Evolutionary conservation across 1,140 invertebrate genomes (phyloP).

Genomic region (Alviniconcha marisindica): DNA sequence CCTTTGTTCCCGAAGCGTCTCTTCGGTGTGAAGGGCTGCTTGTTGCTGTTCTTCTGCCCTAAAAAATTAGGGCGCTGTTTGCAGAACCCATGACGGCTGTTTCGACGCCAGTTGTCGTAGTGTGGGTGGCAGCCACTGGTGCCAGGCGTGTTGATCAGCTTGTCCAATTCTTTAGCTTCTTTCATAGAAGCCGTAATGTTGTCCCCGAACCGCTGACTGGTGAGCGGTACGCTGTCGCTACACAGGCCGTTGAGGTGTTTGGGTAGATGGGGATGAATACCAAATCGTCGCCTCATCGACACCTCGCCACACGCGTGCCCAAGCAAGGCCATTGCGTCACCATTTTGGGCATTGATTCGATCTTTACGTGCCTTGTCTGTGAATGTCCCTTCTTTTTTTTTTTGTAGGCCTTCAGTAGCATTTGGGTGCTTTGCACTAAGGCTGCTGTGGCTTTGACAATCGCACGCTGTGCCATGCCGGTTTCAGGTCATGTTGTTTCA

Average conservation of each 20-base stretch:
- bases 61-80: not conserved
- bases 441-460: conserved; percentile 10
- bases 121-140: not conserved
- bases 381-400: no score
- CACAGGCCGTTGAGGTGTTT: not conserved
- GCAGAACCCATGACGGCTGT: not conserved
- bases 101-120: not conserved
- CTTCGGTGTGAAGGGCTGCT: not conserved
- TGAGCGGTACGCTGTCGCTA: not conserved
- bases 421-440: not conserved
- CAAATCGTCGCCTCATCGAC: not conserved
- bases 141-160: not conserved
- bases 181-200: not conserved
- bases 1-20: not conserved
- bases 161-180: not conserved
- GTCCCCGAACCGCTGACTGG: not conserved
- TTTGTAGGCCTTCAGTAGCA: not conserved
- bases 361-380: not conserved
- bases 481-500: not conserved
- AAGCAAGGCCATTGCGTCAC: not conserved
- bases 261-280: not conserved
- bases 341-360: not conserved
- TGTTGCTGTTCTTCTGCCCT: not conserved
- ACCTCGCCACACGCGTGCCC: not conserved
- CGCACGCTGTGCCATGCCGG: not conserved